Evolutionary conservation across 2,888 invertebrate genomes (phyloP).

Genomic region (Tetropium fuscum): DNA sequence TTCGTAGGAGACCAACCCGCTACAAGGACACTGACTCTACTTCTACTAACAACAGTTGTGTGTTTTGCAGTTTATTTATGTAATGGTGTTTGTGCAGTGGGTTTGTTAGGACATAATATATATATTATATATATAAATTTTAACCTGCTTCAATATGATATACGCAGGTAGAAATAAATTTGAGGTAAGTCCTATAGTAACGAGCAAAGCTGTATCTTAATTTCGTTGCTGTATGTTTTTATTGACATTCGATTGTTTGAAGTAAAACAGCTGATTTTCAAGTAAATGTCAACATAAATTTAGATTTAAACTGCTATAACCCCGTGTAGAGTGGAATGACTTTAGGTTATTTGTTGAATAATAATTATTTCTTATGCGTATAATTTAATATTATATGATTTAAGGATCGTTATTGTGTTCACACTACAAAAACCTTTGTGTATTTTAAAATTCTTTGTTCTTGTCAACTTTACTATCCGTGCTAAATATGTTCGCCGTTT

Average conservation of each 20-base stretch:
- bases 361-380: slow-evolving; percentile 10
- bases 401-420: neutral
- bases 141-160: slow-evolving; percentile 68
- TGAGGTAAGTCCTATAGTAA: slow-evolving; percentile 67
- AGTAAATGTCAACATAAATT: slow-evolving; percentile 58
- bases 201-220: slow-evolving; percentile 8
- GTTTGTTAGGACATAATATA: slow-evolving; percentile 27
- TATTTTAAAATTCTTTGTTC: slow-evolving; percentile 45
- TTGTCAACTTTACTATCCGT: slow-evolving; percentile 49
- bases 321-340: slow-evolving; percentile 33
- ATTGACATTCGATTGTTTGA: slow-evolving; percentile 60
- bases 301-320: slow-evolving; percentile 5
- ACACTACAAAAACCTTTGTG: slow-evolving; percentile 16
- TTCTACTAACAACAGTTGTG: too few relatives aligned
- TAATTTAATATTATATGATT: neutral
- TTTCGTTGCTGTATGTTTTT: slow-evolving; percentile 23
- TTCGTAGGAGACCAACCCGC: slow-evolving; percentile 49
- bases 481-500: slow-evolving; percentile 59
- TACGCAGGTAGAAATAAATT: slow-evolving; percentile 76
- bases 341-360: slow-evolving; percentile 26
- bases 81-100: slow-evolving; percentile 43
- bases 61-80: slow-evolving; percentile 42
- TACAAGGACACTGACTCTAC: slow-evolving; percentile 57
- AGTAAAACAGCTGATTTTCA: slow-evolving; percentile 71
- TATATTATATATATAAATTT: slow-evolving; percentile 28